phyloP scores from a whole-genome alignment of 2,797 vertebrate genomes.

The Geotria australis region DNA sequence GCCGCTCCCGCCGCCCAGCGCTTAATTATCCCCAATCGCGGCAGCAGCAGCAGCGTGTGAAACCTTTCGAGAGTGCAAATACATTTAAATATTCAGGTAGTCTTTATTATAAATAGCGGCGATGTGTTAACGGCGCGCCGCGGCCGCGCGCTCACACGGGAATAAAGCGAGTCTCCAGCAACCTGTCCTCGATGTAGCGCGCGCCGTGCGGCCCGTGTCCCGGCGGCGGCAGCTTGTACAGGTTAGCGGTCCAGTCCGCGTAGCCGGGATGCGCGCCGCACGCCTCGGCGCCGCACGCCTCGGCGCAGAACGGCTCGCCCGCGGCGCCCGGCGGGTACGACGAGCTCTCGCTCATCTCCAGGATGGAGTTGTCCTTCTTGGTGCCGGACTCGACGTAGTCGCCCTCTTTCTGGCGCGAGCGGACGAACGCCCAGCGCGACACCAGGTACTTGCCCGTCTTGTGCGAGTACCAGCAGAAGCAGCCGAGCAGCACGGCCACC shows the following conservation, averaged over 20 bases:
- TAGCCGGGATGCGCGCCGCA: neutral
- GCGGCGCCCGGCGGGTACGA: neutral
- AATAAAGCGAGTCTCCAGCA: no score
- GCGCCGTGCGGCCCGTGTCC: no score
- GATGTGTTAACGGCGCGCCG: no score
- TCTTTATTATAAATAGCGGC: no score
- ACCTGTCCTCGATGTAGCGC: no score
- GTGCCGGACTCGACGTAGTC: constrained; percentile 77
- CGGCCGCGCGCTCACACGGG: no score
- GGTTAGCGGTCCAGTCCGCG: neutral
- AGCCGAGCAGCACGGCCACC: constrained; percentile 18
- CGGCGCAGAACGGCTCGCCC: neutral
- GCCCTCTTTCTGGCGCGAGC: constrained; percentile 67
- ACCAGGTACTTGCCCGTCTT: constrained; percentile 62
- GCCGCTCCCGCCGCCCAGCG: no score
- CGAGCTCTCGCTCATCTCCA: constrained; percentile 87
- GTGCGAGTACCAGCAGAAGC: constrained; percentile 92
- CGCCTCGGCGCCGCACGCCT: neutral
- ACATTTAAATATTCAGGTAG: no score
- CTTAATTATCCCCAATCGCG: no score
- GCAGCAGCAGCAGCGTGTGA: no score
- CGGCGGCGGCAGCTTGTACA: no score
- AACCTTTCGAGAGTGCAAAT: no score
- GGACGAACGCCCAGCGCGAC: constrained; percentile 74
- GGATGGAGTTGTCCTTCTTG: constrained; percentile 83